Conservation (phyloP, 2,888 invertebrate species). For the Lamellibrachia columna region DNA sequence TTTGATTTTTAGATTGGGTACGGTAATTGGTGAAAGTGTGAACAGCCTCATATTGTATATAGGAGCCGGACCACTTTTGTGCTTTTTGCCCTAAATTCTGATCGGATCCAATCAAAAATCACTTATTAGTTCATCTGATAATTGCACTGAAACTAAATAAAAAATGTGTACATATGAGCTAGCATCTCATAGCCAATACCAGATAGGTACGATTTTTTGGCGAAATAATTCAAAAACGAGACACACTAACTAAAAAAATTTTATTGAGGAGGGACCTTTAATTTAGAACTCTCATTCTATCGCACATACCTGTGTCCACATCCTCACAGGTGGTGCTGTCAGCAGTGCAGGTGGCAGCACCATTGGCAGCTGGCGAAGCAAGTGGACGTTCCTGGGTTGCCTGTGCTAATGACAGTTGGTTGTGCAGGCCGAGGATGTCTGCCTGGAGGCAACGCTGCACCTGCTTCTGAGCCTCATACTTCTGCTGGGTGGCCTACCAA, state of each 20-base stretch:
- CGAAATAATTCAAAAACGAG: not conserved
- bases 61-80: no score
- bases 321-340: not conserved
- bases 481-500: constrained; percentile 10
- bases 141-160: no score
- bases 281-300: not conserved
- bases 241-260: not conserved
- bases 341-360: not conserved
- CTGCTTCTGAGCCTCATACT: not conserved
- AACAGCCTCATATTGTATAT: no score
- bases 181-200: no score
- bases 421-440: not conserved
- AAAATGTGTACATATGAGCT: no score
- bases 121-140: no score
- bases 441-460: not conserved
- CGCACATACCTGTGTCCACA: not conserved
- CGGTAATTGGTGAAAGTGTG: no score
- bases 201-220: not conserved
- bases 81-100: no score
- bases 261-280: not conserved
- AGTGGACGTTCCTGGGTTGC: not conserved
- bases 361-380: not conserved
- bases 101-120: no score
- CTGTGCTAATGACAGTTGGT: not conserved
- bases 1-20: no score